These are phyloP conservation scores for Antechinus stuartii DNA, from an alignment of 2,113 vertebrate species.

Conservation along the genomic window DNA sequence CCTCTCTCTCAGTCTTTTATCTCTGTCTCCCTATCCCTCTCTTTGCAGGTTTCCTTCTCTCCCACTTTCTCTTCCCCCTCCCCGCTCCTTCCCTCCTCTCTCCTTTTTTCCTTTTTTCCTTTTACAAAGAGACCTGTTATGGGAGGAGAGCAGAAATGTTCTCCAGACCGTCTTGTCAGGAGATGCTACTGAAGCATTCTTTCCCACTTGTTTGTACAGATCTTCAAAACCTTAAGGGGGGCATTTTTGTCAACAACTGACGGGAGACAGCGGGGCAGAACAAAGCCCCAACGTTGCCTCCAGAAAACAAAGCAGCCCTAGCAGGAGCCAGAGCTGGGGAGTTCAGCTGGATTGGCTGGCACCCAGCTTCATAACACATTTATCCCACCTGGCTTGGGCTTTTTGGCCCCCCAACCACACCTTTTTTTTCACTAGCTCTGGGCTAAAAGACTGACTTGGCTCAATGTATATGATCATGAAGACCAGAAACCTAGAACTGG, in stretches of 20 bases:
- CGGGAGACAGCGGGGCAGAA: constrained; percentile 49
- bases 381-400: neutral
- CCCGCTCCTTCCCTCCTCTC: neutral
- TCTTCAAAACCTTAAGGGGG: constrained; percentile 69
- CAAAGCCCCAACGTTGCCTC: constrained; percentile 33
- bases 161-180: constrained; percentile 69
- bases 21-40: too few relatives aligned
- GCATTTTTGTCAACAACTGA: constrained; percentile 67
- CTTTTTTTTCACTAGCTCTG: neutral
- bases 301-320: constrained; percentile 45
- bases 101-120: neutral
- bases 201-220: constrained; percentile 65
- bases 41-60: too few relatives aligned
- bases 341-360: neutral
- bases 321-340: constrained; percentile 27
- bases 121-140: constrained; percentile 65
- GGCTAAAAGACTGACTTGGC: neutral
- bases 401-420: neutral
- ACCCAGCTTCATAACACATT: too few relatives aligned
- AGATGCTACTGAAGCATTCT: constrained; percentile 60
- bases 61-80: too few relatives aligned
- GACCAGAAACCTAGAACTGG: neutral
- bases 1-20: too few relatives aligned
- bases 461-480: neutral
- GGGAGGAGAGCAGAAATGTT: constrained; percentile 69